phyloP scores from a whole-genome alignment of 2,888 invertebrate genomes.

The Schizotus pectinicornis region DNA sequence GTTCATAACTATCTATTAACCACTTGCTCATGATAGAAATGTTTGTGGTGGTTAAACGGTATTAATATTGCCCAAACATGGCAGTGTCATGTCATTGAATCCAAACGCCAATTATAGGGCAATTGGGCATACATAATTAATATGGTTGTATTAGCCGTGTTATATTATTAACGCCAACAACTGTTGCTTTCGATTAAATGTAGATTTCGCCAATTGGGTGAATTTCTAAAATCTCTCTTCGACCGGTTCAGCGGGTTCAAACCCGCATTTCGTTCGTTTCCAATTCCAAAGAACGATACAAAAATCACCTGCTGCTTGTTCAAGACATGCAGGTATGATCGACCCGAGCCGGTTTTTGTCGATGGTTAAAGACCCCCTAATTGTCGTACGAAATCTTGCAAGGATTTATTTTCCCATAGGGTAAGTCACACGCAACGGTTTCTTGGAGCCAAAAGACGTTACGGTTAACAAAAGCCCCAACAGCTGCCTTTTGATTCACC shows the following conservation, averaged over 20 bases:
- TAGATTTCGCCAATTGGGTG: slow-evolving; percentile 10
- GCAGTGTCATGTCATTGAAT: slow-evolving; percentile 56
- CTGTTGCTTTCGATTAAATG: slow-evolving; percentile 53
- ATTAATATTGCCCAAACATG: slow-evolving; percentile 54
- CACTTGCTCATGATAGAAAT: slow-evolving; percentile 38
- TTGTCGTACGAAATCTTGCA: slow-evolving; percentile 20
- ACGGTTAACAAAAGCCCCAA: slow-evolving; percentile 47
- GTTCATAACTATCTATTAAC: slow-evolving; percentile 31
- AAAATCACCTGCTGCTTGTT: slow-evolving; percentile 29
- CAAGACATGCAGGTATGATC: slow-evolving; percentile 30
- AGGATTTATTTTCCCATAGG: slow-evolving; percentile 35
- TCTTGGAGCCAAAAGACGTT: slow-evolving; percentile 53
- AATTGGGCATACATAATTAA: slow-evolving; percentile 60
- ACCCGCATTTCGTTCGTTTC: slow-evolving; percentile 45
- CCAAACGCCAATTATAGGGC: slow-evolving; percentile 59
- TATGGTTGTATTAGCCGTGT: slow-evolving; percentile 56
- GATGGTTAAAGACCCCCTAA: slow-evolving; percentile 18
- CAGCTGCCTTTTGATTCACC: slow-evolving; percentile 57
- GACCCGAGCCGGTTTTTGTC: slow-evolving; percentile 14
- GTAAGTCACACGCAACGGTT: slow-evolving; percentile 41
- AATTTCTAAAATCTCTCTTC: slow-evolving; percentile 45
- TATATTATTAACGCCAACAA: slow-evolving; percentile 59
- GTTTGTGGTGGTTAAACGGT: slow-evolving; percentile 45
- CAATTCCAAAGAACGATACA: slow-evolving; percentile 17
- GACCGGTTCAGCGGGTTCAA: slow-evolving; percentile 54